phyloP scores from a whole-genome alignment of 2,888 invertebrate genomes.

The Alsophila aescularia region DNA sequence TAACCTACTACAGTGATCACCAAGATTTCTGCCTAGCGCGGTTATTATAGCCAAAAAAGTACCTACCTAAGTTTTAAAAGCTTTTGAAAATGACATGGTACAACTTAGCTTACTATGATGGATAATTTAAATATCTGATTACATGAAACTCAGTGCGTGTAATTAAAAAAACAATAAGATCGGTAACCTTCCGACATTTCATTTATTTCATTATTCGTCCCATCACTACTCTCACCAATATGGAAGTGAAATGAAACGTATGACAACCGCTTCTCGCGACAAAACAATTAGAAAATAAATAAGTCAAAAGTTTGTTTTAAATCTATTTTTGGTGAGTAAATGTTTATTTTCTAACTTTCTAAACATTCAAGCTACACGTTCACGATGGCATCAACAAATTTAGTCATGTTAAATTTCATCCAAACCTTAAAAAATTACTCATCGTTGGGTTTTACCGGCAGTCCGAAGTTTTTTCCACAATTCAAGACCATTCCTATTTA shows the following conservation, averaged over 20 bases:
- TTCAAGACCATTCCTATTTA: constrained; percentile 43
- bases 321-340: constrained; percentile 70
- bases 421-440: constrained; percentile 53
- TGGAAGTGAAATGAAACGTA: constrained; percentile 71
- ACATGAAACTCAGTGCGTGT: too few species aligned
- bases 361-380: not conserved
- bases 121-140: too few species aligned
- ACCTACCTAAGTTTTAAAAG: too few species aligned
- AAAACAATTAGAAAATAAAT: constrained; percentile 77
- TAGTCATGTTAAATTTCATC: constrained; percentile 6
- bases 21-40: too few species aligned
- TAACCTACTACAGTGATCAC: too few species aligned
- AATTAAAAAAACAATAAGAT: constrained; percentile 22
- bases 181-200: constrained; percentile 17
- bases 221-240: constrained; percentile 73
- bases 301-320: constrained; percentile 65
- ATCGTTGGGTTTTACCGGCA: constrained; percentile 51
- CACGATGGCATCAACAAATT: not conserved
- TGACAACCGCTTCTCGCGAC: constrained; percentile 74
- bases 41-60: too few species aligned
- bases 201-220: not conserved
- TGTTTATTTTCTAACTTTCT: constrained; percentile 34
- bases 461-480: constrained; percentile 42
- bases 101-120: too few species aligned
- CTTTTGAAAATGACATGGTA: too few species aligned